Conservation (phyloP, 2,113 vertebrate species). For the Solea senegalensis region DNA sequence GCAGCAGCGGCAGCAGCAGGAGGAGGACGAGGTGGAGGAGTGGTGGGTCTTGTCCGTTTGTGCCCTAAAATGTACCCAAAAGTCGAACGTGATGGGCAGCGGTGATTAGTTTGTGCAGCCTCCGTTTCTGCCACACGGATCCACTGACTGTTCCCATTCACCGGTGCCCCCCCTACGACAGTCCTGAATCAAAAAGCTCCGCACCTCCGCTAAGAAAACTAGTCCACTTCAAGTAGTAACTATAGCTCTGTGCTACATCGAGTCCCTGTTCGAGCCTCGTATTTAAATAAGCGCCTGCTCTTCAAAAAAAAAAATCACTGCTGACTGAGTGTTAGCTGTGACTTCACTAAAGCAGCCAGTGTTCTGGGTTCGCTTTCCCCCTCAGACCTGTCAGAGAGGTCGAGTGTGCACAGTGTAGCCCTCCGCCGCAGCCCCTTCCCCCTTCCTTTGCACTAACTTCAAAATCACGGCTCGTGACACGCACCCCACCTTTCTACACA, state of each 20-base stretch:
- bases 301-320: not conserved
- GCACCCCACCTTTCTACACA: constrained; percentile 53
- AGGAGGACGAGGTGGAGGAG: constrained; percentile 24
- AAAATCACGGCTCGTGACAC: constrained; percentile 65
- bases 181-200: constrained; percentile 49
- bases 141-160: constrained; percentile 75
- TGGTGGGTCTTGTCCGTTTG: constrained; percentile 41
- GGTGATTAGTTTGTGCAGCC: constrained; percentile 40
- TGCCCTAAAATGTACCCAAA: constrained; percentile 55
- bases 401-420: constrained; percentile 67
- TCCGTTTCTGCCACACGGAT: constrained; percentile 61
- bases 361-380: not conserved
- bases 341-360: not conserved
- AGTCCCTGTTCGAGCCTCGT: not conserved
- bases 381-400: constrained; percentile 48
- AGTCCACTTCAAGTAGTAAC: constrained; percentile 62
- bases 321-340: not conserved
- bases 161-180: constrained; percentile 53
- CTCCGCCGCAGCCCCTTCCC: constrained; percentile 75
- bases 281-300: constrained; percentile 1
- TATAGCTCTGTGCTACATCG: constrained; percentile 3
- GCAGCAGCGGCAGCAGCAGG: constrained; percentile 43
- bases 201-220: constrained; percentile 79
- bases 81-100: constrained; percentile 50
- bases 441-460: constrained; percentile 68